Conservation (phyloP, 2,797 vertebrate genomes). For the Podarcis siculus region DNA sequence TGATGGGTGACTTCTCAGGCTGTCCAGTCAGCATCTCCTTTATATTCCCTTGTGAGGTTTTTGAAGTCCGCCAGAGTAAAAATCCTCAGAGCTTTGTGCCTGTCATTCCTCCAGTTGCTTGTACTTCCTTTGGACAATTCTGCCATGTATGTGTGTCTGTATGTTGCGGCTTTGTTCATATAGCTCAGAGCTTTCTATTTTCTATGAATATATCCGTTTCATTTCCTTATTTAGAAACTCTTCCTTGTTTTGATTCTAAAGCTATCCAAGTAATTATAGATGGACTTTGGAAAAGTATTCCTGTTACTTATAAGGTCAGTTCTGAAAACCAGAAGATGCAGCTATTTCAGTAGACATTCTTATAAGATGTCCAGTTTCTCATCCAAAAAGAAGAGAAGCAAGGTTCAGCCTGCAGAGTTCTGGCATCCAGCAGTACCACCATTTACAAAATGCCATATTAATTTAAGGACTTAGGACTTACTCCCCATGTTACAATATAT, state of each 20-base stretch:
- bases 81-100: conserved; percentile 23
- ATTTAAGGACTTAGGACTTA: conserved; percentile 2
- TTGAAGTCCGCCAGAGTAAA: conserved; percentile 26
- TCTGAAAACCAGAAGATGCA: not conserved
- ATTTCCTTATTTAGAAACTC: conserved; percentile 29
- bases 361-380: not conserved
- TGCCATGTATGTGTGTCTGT: conserved; percentile 29
- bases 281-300: conserved; percentile 7
- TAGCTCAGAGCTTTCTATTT: conserved; percentile 48
- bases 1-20: conserved; percentile 1
- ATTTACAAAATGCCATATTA: not conserved
- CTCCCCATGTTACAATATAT: not conserved
- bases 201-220: not conserved
- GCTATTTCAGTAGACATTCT: conserved; percentile 9
- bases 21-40: not conserved
- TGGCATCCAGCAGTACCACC: conserved; percentile 3
- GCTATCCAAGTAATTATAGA: conserved; percentile 35
- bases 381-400: conserved; percentile 2
- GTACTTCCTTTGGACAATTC: conserved; percentile 4
- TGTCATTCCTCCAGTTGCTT: conserved; percentile 9
- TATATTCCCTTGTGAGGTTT: conserved; percentile 1
- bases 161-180: conserved; percentile 34
- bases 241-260: conserved; percentile 11
- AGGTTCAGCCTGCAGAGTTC: conserved; percentile 9
- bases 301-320: not conserved